Evolutionary conservation across 2,888 invertebrate genomes (phyloP).

Genomic region (Trachelus iudaicus): DNA sequence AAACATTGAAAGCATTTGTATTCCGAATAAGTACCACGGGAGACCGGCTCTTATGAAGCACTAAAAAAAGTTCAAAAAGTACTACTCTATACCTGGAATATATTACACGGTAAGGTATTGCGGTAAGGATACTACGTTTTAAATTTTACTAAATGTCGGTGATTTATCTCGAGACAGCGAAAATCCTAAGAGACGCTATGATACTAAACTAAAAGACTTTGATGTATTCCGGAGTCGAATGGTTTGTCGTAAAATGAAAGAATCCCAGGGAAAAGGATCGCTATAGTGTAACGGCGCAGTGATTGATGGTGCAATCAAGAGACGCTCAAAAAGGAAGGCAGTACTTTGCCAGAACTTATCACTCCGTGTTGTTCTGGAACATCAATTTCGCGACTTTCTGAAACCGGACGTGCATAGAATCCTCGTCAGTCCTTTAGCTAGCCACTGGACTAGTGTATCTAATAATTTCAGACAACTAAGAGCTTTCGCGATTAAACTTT

Average conservation of each 20-base stretch:
- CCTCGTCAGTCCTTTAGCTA: background rate
- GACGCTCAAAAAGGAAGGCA: background rate
- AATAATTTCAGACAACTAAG: background rate
- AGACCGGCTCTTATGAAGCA: background rate
- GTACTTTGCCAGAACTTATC: conserved; percentile 4
- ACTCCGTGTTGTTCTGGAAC: background rate
- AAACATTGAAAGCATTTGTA: background rate
- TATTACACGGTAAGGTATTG: background rate
- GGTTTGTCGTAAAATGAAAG: background rate
- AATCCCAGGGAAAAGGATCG: background rate
- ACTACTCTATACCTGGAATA: background rate
- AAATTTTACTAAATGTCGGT: no score
- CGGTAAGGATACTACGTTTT: background rate
- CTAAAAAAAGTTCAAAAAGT: background rate
- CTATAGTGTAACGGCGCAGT: background rate
- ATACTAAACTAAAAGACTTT: background rate
- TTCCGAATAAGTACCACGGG: background rate
- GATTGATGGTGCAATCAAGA: background rate
- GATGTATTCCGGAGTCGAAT: background rate
- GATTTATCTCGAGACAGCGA: background rate
- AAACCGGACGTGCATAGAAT: background rate
- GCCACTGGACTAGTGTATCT: background rate
- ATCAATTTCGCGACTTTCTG: background rate
- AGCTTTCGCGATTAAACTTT: background rate
- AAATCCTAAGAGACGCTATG: background rate